Base-by-base conservation (phyloP, 1,140 invertebrate genomes). In the Oedothorax gibbosus region DNA sequence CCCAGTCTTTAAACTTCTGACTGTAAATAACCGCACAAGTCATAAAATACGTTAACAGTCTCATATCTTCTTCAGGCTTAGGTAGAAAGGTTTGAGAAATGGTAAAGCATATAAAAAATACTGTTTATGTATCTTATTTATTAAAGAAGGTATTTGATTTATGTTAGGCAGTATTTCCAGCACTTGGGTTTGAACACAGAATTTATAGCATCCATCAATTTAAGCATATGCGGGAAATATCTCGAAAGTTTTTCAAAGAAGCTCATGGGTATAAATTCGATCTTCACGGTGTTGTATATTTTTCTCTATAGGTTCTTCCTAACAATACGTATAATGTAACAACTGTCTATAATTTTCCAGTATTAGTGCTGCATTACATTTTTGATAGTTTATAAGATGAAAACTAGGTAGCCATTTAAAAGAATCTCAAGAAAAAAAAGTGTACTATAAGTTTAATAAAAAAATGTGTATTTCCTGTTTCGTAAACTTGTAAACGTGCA, bases 31-130 rank as follows among this genome's bases (percentile, higher is more conserved):
- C 77, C 77, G 51, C 77, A 64, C 21, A 56, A 79, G 77, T 53
- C 54, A 79, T 79, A 79, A 79, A 79, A 79, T 65, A 79, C 77
- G 64, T 79, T 79, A 79, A 79, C 77, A 65, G 64, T 66, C 77
- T 35, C 64, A 20, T 79, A 68, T 79, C 77, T 79, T 49, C 64
- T 79, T 66, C 51, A 20, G 64, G 62, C 57, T 68, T 64, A 68
- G n/a, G 50, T 66, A 50, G 35, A 66, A 15, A 12, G 35, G 50
- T 51, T 79, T 79, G 77, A 79, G 77, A 79, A 79, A 79, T 54
- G 77, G 51, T 20, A 65, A 68, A 54, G 62, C 35, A 5, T 35
- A 35, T 35, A 35, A 35, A 35, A 56, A 56, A 68, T 66, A 79
- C 60, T 50, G 50, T 68, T 35, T 66, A 53, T 68, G 35, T 79